phyloP scores from a whole-genome alignment of 2,888 invertebrate genomes.

The Linnaemya tessellans region DNA sequence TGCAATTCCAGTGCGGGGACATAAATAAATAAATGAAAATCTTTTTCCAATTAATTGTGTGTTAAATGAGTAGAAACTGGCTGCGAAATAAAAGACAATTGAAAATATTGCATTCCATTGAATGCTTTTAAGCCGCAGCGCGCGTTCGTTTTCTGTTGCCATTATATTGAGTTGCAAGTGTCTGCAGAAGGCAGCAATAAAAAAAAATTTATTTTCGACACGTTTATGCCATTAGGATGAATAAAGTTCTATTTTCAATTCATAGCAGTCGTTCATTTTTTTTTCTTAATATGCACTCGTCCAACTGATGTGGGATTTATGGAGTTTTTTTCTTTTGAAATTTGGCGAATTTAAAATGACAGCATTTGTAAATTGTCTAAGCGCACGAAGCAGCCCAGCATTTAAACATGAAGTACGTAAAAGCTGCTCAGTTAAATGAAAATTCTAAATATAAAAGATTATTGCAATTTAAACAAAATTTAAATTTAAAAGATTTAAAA shows the following conservation, averaged over 20 bases:
- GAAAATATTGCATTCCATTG: constrained; percentile 40
- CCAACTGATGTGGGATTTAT: constrained; percentile 55
- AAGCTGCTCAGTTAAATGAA: neutral
- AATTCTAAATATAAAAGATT: no score
- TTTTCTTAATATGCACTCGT: constrained; percentile 2
- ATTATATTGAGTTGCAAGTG: constrained; percentile 35
- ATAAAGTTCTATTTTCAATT: constrained; percentile 47
- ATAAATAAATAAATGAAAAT: constrained; percentile 1
- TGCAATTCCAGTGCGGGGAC: constrained; percentile 37
- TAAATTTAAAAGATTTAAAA: no score
- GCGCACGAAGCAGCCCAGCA: neutral
- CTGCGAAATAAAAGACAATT: constrained; percentile 53
- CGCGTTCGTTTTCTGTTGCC: constrained; percentile 22
- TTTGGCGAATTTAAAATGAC: constrained; percentile 33
- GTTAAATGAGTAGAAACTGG: constrained; percentile 35
- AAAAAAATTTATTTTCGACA: constrained; percentile 57
- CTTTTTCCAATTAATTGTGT: constrained; percentile 26
- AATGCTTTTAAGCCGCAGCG: constrained; percentile 26
- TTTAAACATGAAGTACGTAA: neutral
- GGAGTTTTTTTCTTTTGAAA: neutral
- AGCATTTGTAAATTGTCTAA: constrained; percentile 38
- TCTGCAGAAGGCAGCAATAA: neutral
- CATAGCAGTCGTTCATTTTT: constrained; percentile 2
- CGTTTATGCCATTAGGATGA: constrained; percentile 69
- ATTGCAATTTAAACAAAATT: no score